These are phyloP conservation scores for Pecten maximus DNA, from an alignment of 2,888 invertebrate genomes.

Conservation along the genomic window DNA sequence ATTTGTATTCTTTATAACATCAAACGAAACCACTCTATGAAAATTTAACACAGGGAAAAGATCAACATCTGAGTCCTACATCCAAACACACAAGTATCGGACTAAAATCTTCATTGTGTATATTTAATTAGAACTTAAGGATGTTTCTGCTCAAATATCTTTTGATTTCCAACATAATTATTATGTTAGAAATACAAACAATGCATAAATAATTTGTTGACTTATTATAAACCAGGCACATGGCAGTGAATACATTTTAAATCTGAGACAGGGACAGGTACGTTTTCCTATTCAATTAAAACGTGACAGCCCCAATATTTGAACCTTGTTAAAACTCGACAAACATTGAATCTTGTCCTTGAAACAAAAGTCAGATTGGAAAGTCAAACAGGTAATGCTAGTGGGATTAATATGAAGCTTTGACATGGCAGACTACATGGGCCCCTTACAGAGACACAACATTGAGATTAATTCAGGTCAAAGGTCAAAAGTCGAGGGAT, in stretches of 20 bases:
- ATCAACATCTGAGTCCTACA: too few species aligned
- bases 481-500: background rate
- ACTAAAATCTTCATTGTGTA: too few species aligned
- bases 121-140: background rate
- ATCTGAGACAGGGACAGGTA: background rate
- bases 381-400: background rate
- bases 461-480: background rate
- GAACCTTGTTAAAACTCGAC: background rate
- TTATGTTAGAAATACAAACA: background rate
- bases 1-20: too few species aligned
- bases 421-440: background rate
- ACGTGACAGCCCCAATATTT: conserved; percentile 15
- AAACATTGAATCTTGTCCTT: background rate
- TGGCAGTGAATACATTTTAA: background rate
- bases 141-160: background rate
- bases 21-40: too few species aligned
- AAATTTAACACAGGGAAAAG: too few species aligned
- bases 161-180: background rate
- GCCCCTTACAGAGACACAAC: background rate
- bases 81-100: too few species aligned
- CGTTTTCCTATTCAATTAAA: background rate
- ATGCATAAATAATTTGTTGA: background rate
- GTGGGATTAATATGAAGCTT: background rate
- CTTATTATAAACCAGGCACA: background rate
- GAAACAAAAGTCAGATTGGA: conserved; percentile 1